Evolutionary conservation across 2,888 invertebrate species (phyloP), one percentile per base, ranked within the genome.

Genomic region (Tortrix viridana): DNA sequence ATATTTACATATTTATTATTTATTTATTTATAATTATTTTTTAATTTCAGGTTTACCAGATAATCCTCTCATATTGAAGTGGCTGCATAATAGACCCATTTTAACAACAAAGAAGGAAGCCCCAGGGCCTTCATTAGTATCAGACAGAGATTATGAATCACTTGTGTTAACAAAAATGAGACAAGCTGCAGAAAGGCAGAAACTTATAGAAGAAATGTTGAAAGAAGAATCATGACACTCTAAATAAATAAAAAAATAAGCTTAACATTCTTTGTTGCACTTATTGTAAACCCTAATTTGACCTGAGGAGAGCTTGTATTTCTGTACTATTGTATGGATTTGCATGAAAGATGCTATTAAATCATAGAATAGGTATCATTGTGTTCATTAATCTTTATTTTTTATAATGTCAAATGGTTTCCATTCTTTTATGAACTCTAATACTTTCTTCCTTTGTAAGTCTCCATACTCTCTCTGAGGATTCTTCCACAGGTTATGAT

Each of bases 111-210:
- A 84, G 68, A 86, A 80, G 68, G 71, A 76, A 52, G 66, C 75
- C 22, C 71, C 74, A 38, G 77, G 80, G 6, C 83, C 92, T 46
- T 81, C 91, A 65, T 81, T 93, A 37, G 86, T 93, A 60, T 93
- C 93, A 32, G 94, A 95, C 47, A 92, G 93, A 67, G 97, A 98
- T 81, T 97, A 95, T 89, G 98, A 98, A 86, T 96, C 95, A 75
- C 76, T 96, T 19, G 97, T 97, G 2, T 85, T 98, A 71, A 94
- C 94, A 66, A 96, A 96, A 87, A 89, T 98, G 90, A 92, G 96
- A 65, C 96, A 96, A 90, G 97, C 97, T 4, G 96, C 97, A 76
- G 97, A 98, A 86, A 93, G 97, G 57, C 97, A 97, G 85, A 93
- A 92, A 66, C 76, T 96, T 68, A 95, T 96, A 74, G 95, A 95